Conservation (phyloP, 2,888 invertebrate species). For the Erynnis tages region DNA sequence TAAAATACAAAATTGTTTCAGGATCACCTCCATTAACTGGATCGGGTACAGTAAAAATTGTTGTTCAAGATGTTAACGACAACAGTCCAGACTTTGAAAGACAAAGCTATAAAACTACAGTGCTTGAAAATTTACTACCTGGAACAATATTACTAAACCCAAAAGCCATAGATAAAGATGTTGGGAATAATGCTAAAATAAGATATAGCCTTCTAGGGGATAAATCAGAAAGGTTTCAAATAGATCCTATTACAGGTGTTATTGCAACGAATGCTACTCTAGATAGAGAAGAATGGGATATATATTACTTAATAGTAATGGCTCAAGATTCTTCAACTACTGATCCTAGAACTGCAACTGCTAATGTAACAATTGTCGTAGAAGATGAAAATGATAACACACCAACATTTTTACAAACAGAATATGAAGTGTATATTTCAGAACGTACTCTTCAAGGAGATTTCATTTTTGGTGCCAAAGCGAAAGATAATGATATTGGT, state of each 20-base stretch:
- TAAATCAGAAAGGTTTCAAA: conserved; percentile 89
- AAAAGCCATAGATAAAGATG: conserved; percentile 90
- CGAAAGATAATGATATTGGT: conserved; percentile 91
- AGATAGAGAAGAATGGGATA: conserved; percentile 89
- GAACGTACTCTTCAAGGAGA: conserved; percentile 90
- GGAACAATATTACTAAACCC: conserved; percentile 90
- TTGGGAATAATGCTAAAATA: conserved; percentile 92
- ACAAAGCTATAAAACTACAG: conserved; percentile 88
- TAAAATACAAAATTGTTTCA: conserved; percentile 56
- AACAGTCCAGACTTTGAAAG: conserved; percentile 94
- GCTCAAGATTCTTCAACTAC: conserved; percentile 95
- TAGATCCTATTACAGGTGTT: conserved; percentile 89
- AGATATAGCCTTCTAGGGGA: conserved; percentile 92
- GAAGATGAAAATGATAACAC: conserved; percentile 93
- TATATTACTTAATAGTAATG: conserved; percentile 91
- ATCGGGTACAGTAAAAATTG: conserved; percentile 93
- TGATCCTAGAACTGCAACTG: conserved; percentile 90
- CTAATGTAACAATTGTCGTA: conserved; percentile 90
- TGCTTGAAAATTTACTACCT: conserved; percentile 91
- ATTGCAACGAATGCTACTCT: conserved; percentile 87
- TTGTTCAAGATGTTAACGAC: conserved; percentile 97
- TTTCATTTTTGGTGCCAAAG: conserved; percentile 95
- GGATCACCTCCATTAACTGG: conserved; percentile 96
- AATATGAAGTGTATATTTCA: conserved; percentile 90
- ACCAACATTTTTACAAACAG: conserved; percentile 87